A percentile compares a stretch with the other conserved stretches of the same genome.
Evolutionary conservation across 2,113 vertebrate species (phyloP).

Genomic region (Emydocephalus ijimae): DNA sequence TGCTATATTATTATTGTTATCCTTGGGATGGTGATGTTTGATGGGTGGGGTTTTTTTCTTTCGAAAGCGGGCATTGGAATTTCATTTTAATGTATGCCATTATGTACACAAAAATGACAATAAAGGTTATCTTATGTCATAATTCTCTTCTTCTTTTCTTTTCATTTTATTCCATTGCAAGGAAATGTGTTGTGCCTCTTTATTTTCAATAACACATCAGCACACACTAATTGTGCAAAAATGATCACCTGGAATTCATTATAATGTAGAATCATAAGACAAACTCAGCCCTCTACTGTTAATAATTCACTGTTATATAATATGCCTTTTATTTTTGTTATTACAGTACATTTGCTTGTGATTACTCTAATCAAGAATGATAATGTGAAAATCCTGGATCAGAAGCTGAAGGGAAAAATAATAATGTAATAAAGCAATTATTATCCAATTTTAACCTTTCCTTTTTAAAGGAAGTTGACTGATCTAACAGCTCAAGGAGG

Average conservation of each 20-base stretch:
- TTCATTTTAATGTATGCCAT: background rate
- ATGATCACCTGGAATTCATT: slow-evolving; percentile 1
- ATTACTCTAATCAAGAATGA: background rate
- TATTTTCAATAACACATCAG: background rate
- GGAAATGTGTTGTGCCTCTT: background rate
- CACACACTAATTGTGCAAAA: background rate
- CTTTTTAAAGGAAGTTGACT: background rate
- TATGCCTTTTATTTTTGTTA: slow-evolving; percentile 4
- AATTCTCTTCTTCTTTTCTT: background rate
- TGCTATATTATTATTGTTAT: background rate
- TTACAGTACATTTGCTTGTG: background rate
- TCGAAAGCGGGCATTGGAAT: background rate
- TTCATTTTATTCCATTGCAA: background rate
- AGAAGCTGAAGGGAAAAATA: background rate
- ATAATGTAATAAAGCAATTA: background rate
- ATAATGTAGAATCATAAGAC: background rate
- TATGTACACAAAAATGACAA: background rate
- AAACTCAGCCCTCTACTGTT: background rate
- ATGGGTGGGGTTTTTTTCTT: background rate
- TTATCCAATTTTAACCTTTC: background rate
- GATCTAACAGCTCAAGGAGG: background rate
- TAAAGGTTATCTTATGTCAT: background rate
- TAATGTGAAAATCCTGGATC: background rate
- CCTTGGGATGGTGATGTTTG: background rate
- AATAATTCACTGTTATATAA: background rate